phyloP scores from a whole-genome alignment of 2,797 vertebrate genomes.

The Sebastes iracundus region DNA sequence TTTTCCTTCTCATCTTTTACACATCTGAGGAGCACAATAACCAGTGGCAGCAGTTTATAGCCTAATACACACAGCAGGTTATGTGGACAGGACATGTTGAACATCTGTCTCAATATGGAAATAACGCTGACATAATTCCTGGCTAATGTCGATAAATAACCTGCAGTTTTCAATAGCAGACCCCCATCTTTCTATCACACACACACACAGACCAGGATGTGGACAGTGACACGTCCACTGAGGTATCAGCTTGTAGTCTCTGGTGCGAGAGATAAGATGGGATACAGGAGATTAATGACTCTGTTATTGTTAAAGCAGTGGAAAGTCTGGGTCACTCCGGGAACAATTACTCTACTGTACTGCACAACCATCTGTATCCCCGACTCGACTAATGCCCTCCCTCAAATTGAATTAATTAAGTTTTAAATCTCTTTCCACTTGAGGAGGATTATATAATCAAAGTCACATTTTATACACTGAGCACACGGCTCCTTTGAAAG shows the following conservation, averaged over 20 bases:
- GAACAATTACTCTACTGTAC: conserved; percentile 44
- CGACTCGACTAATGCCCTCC: conserved; percentile 24
- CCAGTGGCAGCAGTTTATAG: not conserved
- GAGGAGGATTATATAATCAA: conserved; percentile 22
- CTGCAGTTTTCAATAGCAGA: conserved; percentile 18
- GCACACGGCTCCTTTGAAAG: not conserved
- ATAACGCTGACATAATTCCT: conserved; percentile 25
- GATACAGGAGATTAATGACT: conserved; percentile 63
- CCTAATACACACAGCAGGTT: not conserved
- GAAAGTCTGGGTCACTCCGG: conserved; percentile 64
- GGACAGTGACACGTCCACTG: conserved; percentile 43
- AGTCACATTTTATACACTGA: conserved; percentile 4
- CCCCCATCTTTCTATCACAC: conserved; percentile 2
- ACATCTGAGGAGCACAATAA: not conserved
- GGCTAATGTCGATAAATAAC: conserved; percentile 54
- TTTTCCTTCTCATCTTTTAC: not conserved
- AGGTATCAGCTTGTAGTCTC: conserved; percentile 34
- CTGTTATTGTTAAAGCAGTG: conserved; percentile 71
- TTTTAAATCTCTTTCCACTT: conserved; percentile 44
- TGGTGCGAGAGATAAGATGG: conserved; percentile 66
- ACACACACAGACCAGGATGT: conserved; percentile 41
- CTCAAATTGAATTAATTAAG: conserved; percentile 27
- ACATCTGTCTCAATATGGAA: conserved; percentile 42
- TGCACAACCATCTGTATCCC: conserved; percentile 22
- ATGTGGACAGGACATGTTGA: conserved; percentile 12